Base-by-base conservation (phyloP, 2,888 invertebrate genomes). In the Automeris io region DNA sequence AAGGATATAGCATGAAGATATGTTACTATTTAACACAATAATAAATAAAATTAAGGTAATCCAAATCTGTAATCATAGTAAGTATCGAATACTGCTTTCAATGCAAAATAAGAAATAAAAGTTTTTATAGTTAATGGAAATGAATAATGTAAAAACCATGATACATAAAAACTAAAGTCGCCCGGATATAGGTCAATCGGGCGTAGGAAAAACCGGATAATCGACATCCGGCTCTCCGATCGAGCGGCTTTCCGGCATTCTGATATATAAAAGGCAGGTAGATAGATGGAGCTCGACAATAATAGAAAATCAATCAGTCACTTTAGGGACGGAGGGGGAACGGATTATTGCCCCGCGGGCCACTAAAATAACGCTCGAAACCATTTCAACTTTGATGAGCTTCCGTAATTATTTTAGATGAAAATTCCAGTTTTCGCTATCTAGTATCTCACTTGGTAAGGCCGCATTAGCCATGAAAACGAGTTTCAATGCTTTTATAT, bases 281-380 rank as follows among this genome's bases (percentile, higher is more conserved):
- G 29, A 16, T 29, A 29, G 29, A 16, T 29, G 16, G 29, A 2
- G 29, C 5, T 29, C 16, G 13, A 29, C 29, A 29, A 16, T 29
- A 29, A 29, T 29, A 29, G n/a, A 29, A 29, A 16, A 16, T 16
- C 29, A 16, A 29, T 29, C 29, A 29, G 29, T n/a, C 29, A 8
- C 29, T 29, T 29, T 29, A n/a, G 5, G 29, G 22, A 6, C 6
- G 16, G 16, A 8, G 29, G 16, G n/a, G 16, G 16, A 16, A 29
- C n/a, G 29, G 29, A 29, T 29, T 26, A 26, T 26, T 29, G 7
- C 29, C 29, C n/a, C 4, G n/a, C 8, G 29, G 29, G 29, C 4
- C 8, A 16, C 8, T 29, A 29, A 29, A 16, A 29, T 29, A 5
- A 9, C 16, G 8, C 16, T 16, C 16, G 3, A 16, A 26, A 3